phyloP scores from a whole-genome alignment of 1,140 invertebrate species.

The Monomorium pharaonis region DNA sequence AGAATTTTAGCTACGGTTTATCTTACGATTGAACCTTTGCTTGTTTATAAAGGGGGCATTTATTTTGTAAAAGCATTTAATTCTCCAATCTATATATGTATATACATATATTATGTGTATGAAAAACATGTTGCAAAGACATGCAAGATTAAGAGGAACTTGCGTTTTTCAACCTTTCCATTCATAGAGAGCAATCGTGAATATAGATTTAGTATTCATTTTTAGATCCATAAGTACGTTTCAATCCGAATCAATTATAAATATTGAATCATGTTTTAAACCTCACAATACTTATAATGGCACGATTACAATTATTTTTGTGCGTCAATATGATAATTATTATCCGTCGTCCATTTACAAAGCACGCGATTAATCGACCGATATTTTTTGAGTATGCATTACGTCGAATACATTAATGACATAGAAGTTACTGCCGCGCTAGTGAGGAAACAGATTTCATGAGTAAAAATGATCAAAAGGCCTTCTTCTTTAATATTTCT shows the following conservation, averaged over 20 bases:
- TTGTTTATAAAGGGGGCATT: not conserved
- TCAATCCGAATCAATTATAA: constrained; percentile 26
- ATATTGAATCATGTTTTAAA: constrained; percentile 51
- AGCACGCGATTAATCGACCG: not conserved
- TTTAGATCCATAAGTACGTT: constrained; percentile 58
- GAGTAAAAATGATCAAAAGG: constrained; percentile 17
- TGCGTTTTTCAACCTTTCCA: not conserved
- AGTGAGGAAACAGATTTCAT: constrained; percentile 21
- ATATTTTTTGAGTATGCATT: constrained; percentile 22
- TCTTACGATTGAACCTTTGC: not conserved
- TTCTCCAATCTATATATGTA: not conserved
- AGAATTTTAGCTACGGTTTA: not conserved
- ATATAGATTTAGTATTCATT: not conserved
- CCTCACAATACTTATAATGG: constrained; percentile 64
- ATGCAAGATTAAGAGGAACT: constrained; percentile 23
- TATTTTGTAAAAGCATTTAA: not conserved
- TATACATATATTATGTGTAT: not conserved
- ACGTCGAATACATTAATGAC: constrained; percentile 19
- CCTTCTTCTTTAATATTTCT: not conserved
- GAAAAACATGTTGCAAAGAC: not conserved
- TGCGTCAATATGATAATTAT: constrained; percentile 54
- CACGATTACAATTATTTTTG: constrained; percentile 71
- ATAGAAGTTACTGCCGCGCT: constrained; percentile 31
- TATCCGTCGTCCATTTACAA: not conserved
- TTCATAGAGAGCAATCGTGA: not conserved